These are phyloP conservation scores for Diachasma alloeum DNA, from an alignment of 1,140 invertebrate species.

Conservation along the genomic window DNA sequence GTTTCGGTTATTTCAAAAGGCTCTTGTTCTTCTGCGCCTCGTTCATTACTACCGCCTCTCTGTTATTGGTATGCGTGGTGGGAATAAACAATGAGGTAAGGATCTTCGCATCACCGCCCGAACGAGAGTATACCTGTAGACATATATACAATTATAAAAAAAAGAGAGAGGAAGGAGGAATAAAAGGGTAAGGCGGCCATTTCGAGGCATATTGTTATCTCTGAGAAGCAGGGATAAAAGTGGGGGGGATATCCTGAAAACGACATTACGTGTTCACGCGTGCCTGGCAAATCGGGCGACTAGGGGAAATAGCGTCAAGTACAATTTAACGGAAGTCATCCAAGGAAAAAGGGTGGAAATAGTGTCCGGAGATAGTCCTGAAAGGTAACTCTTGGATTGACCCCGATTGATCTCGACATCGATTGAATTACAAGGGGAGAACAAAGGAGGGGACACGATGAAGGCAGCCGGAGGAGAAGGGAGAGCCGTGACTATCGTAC, in stretches of 20 bases:
- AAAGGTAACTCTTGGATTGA: not conserved
- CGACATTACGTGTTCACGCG: not conserved
- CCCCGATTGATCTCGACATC: conserved; percentile 19
- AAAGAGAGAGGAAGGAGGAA: not conserved
- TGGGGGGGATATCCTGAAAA: not conserved
- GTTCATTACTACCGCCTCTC: conserved; percentile 8
- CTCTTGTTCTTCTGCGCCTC: not conserved
- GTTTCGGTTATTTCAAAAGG: conserved; percentile 6
- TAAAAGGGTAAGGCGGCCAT: not conserved
- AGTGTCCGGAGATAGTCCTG: not conserved
- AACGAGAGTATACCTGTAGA: not conserved
- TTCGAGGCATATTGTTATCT: not conserved
- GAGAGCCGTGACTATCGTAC: conserved; percentile 6
- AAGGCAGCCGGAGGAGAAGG: not conserved
- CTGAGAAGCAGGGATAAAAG: not conserved
- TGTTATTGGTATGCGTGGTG: conserved; percentile 3
- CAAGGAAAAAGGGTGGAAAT: not conserved
- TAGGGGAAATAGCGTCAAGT: not conserved
- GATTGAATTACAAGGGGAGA: conserved; percentile 17
- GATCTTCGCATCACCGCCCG: conserved; percentile 20
- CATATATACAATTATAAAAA: conserved; percentile 4
- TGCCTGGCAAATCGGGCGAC: not conserved
- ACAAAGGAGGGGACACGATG: not conserved
- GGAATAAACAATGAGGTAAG: conserved; percentile 29
- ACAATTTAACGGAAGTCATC: not conserved